These are phyloP conservation scores for Maconellicoccus hirsutus DNA, from an alignment of 1,140 invertebrate genomes.

Conservation along the genomic window DNA sequence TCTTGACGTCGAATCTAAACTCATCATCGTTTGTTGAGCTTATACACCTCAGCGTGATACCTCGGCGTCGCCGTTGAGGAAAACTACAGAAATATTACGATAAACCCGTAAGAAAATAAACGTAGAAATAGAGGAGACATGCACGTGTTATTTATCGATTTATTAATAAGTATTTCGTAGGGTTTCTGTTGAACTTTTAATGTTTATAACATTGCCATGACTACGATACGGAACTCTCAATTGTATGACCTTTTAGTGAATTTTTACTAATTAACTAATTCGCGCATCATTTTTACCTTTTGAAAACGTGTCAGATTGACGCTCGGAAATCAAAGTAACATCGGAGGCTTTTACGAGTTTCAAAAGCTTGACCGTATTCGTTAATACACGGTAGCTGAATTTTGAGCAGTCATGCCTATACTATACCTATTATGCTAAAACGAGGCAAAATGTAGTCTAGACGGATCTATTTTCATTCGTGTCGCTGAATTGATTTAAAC, in stretches of 20 bases:
- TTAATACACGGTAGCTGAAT: not conserved
- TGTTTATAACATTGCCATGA: constrained; percentile 5
- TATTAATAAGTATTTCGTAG: not conserved
- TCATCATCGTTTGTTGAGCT: no score
- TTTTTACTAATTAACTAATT: not conserved
- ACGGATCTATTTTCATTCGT: no score
- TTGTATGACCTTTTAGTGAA: constrained; percentile 4
- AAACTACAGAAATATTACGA: not conserved
- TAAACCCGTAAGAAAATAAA: not conserved
- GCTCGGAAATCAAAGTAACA: not conserved
- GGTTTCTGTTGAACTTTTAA: constrained; percentile 9
- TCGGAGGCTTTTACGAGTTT: not conserved
- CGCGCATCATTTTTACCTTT: not conserved
- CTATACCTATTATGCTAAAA: no score
- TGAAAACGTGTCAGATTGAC: not conserved
- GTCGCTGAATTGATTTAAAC: no score
- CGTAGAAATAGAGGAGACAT: not conserved
- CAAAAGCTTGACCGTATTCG: not conserved
- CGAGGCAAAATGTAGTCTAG: not conserved
- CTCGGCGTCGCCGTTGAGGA: not conserved
- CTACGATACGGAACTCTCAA: not conserved
- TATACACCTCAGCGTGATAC: not conserved
- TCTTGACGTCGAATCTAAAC: no score
- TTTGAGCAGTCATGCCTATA: no score
- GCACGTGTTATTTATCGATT: constrained; percentile 8